These are phyloP conservation scores for Gymnothorax javanicus DNA, from an alignment of 2,797 vertebrate genomes.

Conservation along the genomic window DNA sequence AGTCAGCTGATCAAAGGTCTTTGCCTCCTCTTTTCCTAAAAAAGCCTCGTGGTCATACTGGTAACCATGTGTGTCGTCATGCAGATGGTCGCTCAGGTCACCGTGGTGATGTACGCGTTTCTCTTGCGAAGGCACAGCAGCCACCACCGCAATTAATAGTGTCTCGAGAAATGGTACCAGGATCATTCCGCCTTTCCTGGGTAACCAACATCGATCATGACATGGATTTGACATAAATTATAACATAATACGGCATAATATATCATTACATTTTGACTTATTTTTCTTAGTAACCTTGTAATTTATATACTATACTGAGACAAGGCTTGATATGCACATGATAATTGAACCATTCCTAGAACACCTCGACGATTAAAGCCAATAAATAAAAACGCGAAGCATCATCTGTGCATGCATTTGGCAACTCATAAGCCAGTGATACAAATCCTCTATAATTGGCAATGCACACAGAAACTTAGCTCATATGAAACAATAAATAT, in stretches of 20 bases:
- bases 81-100: slow-evolving; percentile 78
- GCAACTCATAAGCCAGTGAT: not conserved
- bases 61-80: slow-evolving; percentile 73
- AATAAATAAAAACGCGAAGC: too few relatives aligned
- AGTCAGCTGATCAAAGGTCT: slow-evolving; percentile 86
- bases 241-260: too few relatives aligned
- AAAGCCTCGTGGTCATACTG: slow-evolving; percentile 91
- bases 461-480: not conserved
- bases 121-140: slow-evolving; percentile 77
- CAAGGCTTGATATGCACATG: not conserved
- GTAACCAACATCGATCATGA: not conserved
- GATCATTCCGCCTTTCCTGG: slow-evolving; percentile 49
- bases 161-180: slow-evolving; percentile 51
- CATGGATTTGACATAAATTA: too few relatives aligned
- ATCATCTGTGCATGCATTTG: not conserved
- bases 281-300: too few relatives aligned
- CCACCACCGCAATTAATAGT: slow-evolving; percentile 46
- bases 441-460: not conserved
- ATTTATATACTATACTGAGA: too few relatives aligned
- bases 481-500: not conserved
- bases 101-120: slow-evolving; percentile 79
- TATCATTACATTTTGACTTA: too few relatives aligned
- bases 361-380: not conserved
- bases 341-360: not conserved
- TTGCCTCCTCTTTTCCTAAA: slow-evolving; percentile 85